Conservation (phyloP, 2,113 vertebrate species). For the Cryptomyrus ogoouensis region DNA sequence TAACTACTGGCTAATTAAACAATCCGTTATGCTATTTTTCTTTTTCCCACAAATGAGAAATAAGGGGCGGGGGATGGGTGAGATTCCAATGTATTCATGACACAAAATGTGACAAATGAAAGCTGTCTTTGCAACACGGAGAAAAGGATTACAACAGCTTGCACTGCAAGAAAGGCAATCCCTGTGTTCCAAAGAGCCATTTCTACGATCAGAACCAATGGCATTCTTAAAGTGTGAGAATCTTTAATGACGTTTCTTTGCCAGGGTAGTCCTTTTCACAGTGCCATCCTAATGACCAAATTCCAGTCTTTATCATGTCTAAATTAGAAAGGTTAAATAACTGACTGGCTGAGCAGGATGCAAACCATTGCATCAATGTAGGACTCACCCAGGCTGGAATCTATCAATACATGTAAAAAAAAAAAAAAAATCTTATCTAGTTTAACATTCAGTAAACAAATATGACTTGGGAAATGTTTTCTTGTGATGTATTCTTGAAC, state of each 20-base stretch:
- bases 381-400: background rate
- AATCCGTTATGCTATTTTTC: slow-evolving; percentile 23
- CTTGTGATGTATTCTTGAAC: background rate
- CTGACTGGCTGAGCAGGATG: background rate
- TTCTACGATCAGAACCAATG: slow-evolving; percentile 48
- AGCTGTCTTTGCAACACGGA: slow-evolving; percentile 16
- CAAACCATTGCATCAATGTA: background rate
- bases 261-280: background rate
- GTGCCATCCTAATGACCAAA: background rate
- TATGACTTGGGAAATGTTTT: background rate
- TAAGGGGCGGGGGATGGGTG: slow-evolving; percentile 21
- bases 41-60: slow-evolving; percentile 29
- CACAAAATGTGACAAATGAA: slow-evolving; percentile 8
- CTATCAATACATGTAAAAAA: background rate
- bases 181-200: slow-evolving; percentile 36
- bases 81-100: slow-evolving; percentile 35
- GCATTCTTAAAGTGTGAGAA: slow-evolving; percentile 24
- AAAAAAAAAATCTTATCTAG: background rate
- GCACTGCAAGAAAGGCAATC: slow-evolving; percentile 44
- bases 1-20: slow-evolving; percentile 11
- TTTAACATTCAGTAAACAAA: background rate
- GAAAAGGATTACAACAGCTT: slow-evolving; percentile 50
- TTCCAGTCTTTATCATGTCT: background rate
- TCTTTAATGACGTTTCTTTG: slow-evolving; percentile 2
- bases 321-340: background rate